Evolutionary conservation across 2,888 invertebrate species (phyloP).

Genomic region (Papilio protenor): DNA sequence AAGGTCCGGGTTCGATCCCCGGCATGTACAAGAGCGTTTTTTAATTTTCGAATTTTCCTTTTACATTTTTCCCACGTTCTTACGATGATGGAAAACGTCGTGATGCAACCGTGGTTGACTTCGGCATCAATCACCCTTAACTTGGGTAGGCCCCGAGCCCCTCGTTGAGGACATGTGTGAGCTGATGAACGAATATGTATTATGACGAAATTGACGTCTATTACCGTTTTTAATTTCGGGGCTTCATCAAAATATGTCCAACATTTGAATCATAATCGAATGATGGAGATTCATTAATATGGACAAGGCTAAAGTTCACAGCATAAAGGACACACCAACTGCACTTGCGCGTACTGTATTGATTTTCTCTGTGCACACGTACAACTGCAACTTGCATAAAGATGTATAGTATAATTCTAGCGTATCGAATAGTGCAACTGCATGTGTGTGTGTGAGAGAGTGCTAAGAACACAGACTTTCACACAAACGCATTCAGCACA

Average conservation of each 20-base stretch:
- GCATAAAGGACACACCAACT: conserved; percentile 1
- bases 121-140: too few relatives aligned
- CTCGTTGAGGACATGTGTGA: too few relatives aligned
- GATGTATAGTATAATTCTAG: neutral
- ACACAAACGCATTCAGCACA: neutral
- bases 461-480: neutral
- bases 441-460: neutral
- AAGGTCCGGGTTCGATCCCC: too few relatives aligned
- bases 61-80: too few relatives aligned
- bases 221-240: neutral
- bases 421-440: neutral
- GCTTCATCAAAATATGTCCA: neutral
- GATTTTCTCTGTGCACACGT: conserved; percentile 14
- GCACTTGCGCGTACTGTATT: conserved; percentile 35
- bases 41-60: too few relatives aligned
- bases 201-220: neutral
- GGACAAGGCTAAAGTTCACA: conserved; percentile 19
- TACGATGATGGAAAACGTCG: too few relatives aligned
- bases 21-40: too few relatives aligned
- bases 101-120: too few relatives aligned
- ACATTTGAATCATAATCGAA: neutral
- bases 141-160: too few relatives aligned
- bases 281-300: neutral
- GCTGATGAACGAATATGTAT: too few relatives aligned
- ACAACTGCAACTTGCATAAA: neutral